phyloP scores from a whole-genome alignment of 2,888 invertebrate species.

The Busseola fusca region DNA sequence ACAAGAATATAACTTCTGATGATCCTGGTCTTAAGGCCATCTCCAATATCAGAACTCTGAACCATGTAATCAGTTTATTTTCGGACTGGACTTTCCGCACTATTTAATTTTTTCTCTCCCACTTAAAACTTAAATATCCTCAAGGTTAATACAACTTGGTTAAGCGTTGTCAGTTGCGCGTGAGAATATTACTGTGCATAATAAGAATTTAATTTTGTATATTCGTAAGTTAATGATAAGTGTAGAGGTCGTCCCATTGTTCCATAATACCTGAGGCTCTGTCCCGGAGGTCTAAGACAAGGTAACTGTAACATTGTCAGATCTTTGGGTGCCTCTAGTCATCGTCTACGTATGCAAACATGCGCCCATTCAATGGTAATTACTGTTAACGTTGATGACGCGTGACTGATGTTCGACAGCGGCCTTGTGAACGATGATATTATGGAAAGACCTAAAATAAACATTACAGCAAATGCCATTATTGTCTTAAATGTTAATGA shows the following conservation, averaged over 20 bases:
- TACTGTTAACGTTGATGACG: constrained; percentile 73
- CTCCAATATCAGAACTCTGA: constrained; percentile 44
- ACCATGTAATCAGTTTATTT: constrained; percentile 54
- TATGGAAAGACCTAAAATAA: constrained; percentile 64
- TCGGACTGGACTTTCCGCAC: constrained; percentile 58
- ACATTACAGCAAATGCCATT: constrained; percentile 56
- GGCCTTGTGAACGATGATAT: constrained; percentile 73
- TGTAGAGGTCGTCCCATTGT: constrained; percentile 82
- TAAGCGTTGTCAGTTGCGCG: constrained; percentile 74
- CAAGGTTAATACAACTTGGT: constrained; percentile 72
- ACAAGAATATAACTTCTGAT: constrained; percentile 67
- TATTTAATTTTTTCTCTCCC: constrained; percentile 53
- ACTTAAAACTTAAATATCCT: constrained; percentile 62
- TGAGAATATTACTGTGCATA: constrained; percentile 78
- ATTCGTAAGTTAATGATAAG: constrained; percentile 80
- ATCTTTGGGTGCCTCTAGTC: constrained; percentile 60
- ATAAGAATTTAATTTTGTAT: constrained; percentile 77
- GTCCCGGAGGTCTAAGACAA: constrained; percentile 79
- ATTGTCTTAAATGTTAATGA: constrained; percentile 60
- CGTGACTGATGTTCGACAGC: constrained; percentile 71
- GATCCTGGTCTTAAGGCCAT: constrained; percentile 72
- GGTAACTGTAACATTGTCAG: constrained; percentile 80
- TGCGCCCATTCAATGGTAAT: constrained; percentile 75
- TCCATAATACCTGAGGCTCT: constrained; percentile 69
- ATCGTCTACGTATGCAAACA: constrained; percentile 61